phyloP scores from a whole-genome alignment of 2,888 invertebrate genomes.

The Capitulum mitella region DNA sequence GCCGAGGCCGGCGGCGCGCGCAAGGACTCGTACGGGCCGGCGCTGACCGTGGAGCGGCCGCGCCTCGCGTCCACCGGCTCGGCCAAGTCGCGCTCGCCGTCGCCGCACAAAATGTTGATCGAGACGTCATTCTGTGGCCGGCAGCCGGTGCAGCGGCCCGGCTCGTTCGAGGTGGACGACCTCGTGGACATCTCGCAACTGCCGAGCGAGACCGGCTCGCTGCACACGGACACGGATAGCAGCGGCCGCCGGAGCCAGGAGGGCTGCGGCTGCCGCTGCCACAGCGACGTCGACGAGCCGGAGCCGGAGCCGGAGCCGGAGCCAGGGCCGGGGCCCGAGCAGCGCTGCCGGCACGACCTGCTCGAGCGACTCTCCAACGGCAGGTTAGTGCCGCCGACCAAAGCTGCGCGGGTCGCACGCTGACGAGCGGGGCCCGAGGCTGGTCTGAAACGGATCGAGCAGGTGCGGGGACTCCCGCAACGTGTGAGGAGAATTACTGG shows the following conservation, averaged over 20 bases:
- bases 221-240: constrained; percentile 18
- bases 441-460: too few relatives aligned
- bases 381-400: neutral
- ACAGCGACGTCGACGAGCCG: constrained; percentile 1
- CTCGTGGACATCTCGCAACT: constrained; percentile 18
- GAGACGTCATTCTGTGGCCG: constrained; percentile 84
- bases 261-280: neutral
- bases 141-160: neutral
- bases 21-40: neutral
- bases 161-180: constrained; percentile 10
- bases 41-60: neutral
- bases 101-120: constrained; percentile 48
- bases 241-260: neutral
- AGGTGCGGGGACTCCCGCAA: too few relatives aligned
- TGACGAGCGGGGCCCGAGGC: too few relatives aligned
- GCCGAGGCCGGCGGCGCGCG: neutral
- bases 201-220: neutral
- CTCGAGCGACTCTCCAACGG: neutral
- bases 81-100: constrained; percentile 33
- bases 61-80: neutral
- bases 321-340: too few relatives aligned
- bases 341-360: neutral
- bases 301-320: neutral
- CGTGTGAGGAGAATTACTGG: too few relatives aligned
- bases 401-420: too few relatives aligned